Evolutionary conservation across 2,113 vertebrate species (phyloP).

Genomic region (Alethe castanea): DNA sequence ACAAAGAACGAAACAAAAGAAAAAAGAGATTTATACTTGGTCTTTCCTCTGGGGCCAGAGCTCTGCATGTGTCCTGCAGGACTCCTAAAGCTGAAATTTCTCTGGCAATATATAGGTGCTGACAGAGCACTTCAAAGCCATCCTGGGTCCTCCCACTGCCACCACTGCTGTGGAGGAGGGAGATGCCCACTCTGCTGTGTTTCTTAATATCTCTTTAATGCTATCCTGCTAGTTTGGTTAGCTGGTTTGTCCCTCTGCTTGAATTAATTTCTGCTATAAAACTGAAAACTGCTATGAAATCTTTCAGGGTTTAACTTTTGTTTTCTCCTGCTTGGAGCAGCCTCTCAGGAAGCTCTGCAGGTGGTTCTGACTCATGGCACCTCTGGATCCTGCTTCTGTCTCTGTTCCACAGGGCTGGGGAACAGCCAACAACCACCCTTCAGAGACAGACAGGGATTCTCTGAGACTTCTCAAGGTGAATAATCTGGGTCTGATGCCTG

Average conservation of each 20-base stretch:
- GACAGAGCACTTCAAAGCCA: accelerated
- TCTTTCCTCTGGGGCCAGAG: background rate
- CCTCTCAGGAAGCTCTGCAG: background rate
- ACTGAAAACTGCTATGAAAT: background rate
- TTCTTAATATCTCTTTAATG: background rate
- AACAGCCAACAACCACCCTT: background rate
- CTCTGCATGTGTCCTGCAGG: background rate
- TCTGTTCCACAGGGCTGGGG: background rate
- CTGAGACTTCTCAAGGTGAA: background rate
- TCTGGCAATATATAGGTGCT: accelerated
- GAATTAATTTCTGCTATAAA: background rate
- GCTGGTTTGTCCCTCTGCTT: background rate
- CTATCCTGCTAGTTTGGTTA: background rate
- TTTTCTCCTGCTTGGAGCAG: background rate
- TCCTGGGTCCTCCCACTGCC: background rate
- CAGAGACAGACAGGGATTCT: background rate
- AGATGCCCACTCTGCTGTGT: background rate
- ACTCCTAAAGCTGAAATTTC: background rate
- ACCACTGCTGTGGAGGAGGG: background rate
- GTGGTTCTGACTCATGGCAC: background rate
- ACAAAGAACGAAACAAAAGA: background rate
- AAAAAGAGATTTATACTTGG: background rate
- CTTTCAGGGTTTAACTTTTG: background rate
- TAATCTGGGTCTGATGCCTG: background rate
- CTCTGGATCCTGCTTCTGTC: background rate